Percentiles rank a stretch among this genome's conserved stretches.
Conservation (phyloP, 2,113 vertebrate genomes). For the Gadus macrocephalus region DNA sequence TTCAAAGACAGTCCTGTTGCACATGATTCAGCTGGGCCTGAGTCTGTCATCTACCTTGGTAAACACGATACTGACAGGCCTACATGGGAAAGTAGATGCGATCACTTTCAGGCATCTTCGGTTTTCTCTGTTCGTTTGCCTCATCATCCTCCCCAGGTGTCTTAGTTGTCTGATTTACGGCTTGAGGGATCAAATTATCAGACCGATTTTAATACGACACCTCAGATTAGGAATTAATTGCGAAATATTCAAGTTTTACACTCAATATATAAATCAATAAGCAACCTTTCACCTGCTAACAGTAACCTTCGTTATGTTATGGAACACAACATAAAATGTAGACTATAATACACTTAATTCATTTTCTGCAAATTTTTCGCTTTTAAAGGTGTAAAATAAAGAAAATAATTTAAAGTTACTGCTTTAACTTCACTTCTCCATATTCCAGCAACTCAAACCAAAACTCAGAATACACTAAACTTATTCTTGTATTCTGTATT, state of each 20-base stretch:
- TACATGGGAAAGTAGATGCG: fast-evolving
- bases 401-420: no score
- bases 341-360: not conserved
- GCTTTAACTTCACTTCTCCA: no score
- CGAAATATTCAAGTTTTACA: no score
- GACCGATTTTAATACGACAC: slow-evolving; percentile 23
- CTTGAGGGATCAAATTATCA: slow-evolving; percentile 45
- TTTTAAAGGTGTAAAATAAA: no score
- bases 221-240: not conserved
- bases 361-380: no score
- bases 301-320: no score
- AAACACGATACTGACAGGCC: slow-evolving; percentile 12
- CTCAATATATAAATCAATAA: no score
- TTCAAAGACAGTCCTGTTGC: slow-evolving; percentile 53
- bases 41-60: slow-evolving; percentile 45
- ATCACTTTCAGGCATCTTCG: slow-evolving; percentile 5
- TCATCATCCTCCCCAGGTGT: slow-evolving; percentile 38
- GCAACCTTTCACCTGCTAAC: no score
- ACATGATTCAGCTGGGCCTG: slow-evolving; percentile 56
- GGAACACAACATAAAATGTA: no score
- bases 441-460: no score
- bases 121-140: slow-evolving; percentile 30
- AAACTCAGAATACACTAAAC: no score
- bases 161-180: slow-evolving; percentile 50
- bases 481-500: no score